Evolutionary conservation across 2,797 vertebrate genomes (phyloP), one percentile per base, ranked within the genome.

Genomic region (Borostomias antarcticus): DNA sequence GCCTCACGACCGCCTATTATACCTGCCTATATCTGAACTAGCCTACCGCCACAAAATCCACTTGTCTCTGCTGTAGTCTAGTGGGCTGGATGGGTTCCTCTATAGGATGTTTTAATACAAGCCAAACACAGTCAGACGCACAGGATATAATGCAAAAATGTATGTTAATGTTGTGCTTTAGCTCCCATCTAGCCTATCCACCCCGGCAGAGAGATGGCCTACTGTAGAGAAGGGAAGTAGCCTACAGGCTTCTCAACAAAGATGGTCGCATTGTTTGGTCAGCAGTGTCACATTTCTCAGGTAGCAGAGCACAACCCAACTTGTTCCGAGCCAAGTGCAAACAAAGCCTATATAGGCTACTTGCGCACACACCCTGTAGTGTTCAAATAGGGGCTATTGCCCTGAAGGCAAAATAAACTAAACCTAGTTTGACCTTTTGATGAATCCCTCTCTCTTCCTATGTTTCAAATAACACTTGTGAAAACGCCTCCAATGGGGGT

Each of bases 251-350:
- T 47, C 70, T 67, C 40, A 66, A 78, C 26, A 11, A 77, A 77
- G 69, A 70, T 57, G 45, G 61, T 69, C 53, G 67, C 82, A 74
- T 86, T 86, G 85, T 88, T 74, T 83, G 73, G 61, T 54, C 50
- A 29, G 33, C 7, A 64, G 86, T 62, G 72, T 88, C 82, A 79
- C 52, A 43, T 90, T 89, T 85, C 85, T 72, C 32, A 53, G 60
- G 30, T 8, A 13, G 29, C 65, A 73, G 58, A 47, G 80, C 69
- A 83, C 57, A 78, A 32, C 29, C 30, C 10, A n/a, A 57, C 47
- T 70, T 76, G 73, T 72, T 78, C 62, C 40, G 62, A 64, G 35
- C 35, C 53, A 54, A 64, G 8, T 47, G 1, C 9, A 61, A 58
- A 51, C 28, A 0, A 28, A 19, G 21, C 23, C 59, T 33, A 51